Base-by-base conservation (phyloP, 2,797 vertebrate genomes). In the Atherinosoma microstoma region DNA sequence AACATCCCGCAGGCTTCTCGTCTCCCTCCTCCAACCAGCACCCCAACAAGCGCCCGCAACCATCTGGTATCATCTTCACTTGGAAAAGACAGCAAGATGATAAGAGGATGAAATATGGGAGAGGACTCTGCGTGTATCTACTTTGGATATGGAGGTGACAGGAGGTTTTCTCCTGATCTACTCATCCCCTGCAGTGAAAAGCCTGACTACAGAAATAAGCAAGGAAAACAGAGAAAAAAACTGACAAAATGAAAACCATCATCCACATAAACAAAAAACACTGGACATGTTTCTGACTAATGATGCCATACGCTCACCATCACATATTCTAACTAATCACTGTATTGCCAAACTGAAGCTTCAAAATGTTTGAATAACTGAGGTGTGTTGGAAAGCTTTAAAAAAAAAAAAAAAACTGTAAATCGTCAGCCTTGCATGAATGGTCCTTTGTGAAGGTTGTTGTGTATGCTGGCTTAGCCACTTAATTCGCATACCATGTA, bases 11-110 rank as follows among this genome's bases (percentile, higher is more conserved):
- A 68, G 75, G 84, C 69, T 73, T 71, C 70, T 74, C 38, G 32
- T 58, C 53, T 64, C 75, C 85, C 73, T 73, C 71, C 71, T 62
- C 74, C 63, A 76, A 67, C 59, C 73, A 59, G 83, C 77, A 87
- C 83, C 83, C 82, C 87, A 78, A 82, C 65, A 57, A 80, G 60
- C 79, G 11, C 85, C 86, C 70, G 84, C 69, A 84, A 78, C 80
- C 90, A 91, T 91, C 89, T 88, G 90, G 75, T 47, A 72, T 72
- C 81, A 85, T 81, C 75, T 75, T 82, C 77, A 79, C 64, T 62
- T 38, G 24, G 18, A 68, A 49, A 45, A 73, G 22, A 67, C 24
- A 36, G 36, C 65, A 62, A 63, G 35, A 42, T 53, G 61, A 53
- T 0, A 27, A 27, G 45, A 62, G 16, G n/a, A 57, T n/a, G 8